Percentiles rank a stretch among this genome's conserved stretches.
Conservation (phyloP, 2,113 vertebrate species). For the Pyrgilauda ruficollis region DNA sequence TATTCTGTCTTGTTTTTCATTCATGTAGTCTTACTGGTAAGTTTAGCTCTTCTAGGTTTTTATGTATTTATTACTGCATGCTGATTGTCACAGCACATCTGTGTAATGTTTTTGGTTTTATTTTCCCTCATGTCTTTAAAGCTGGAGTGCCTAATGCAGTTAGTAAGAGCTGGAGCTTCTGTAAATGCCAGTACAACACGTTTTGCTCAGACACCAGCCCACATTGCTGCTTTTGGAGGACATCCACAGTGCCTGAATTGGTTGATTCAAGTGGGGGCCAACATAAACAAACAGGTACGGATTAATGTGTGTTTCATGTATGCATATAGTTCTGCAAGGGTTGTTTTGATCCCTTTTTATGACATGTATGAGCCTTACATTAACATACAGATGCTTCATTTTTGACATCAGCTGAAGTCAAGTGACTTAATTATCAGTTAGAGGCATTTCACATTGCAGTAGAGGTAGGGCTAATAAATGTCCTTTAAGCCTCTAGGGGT, state of each 20-base stretch:
- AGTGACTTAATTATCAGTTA: not conserved
- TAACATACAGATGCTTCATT: not conserved
- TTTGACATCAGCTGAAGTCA: not conserved
- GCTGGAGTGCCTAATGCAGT: slow-evolving; percentile 89
- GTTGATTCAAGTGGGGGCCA: slow-evolving; percentile 91
- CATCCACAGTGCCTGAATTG: slow-evolving; percentile 91
- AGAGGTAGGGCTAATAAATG: not conserved
- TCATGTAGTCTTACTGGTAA: not conserved
- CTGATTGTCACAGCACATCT: not conserved
- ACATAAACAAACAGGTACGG: slow-evolving; percentile 90
- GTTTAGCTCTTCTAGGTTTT: not conserved
- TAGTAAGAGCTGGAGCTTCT: slow-evolving; percentile 90
- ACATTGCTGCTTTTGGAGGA: slow-evolving; percentile 93
- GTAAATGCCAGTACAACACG: slow-evolving; percentile 87
- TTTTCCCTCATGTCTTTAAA: slow-evolving; percentile 61
- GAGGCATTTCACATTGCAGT: not conserved
- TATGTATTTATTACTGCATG: not conserved
- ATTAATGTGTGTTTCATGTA: not conserved
- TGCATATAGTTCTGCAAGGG: not conserved
- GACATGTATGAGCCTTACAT: not conserved
- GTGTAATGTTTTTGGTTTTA: not conserved
- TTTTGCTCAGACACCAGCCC: slow-evolving; percentile 91
- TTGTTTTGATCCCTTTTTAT: not conserved
- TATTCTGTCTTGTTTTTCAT: not conserved
- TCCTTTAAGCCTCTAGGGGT: not conserved